These are phyloP conservation scores for Heterodera carotae DNA, from an alignment of 1,140 invertebrate genomes.

Conservation along the genomic window DNA sequence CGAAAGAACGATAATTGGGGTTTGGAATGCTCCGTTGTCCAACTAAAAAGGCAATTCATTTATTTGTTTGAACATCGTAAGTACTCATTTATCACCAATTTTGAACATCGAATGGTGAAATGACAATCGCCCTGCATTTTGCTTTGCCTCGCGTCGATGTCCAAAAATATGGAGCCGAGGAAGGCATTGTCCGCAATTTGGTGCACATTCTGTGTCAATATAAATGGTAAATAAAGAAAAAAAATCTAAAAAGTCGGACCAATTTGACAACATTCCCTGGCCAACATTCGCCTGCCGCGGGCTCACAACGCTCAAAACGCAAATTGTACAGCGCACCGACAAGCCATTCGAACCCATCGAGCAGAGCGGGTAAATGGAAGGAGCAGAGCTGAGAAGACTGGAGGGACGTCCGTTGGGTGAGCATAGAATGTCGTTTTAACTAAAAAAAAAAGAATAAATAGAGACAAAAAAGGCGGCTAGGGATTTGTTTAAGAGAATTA, in stretches of 20 bases:
- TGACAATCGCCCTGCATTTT: constrained; percentile 97
- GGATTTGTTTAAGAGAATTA: no score
- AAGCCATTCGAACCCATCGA: constrained; percentile 44
- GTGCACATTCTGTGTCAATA: constrained; percentile 50
- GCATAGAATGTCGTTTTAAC: constrained; percentile 11
- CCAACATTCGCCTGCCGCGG: constrained; percentile 56
- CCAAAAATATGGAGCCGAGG: constrained; percentile 94
- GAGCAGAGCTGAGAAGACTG: constrained; percentile 22
- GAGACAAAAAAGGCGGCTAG: no score
- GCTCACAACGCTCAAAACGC: constrained; percentile 42
- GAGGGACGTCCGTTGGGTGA: constrained; percentile 27
- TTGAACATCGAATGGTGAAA: constrained; percentile 93
- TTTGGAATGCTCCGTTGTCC: constrained; percentile 69
- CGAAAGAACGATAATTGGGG: constrained; percentile 90
- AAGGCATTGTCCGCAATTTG: constrained; percentile 31
- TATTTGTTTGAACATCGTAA: no score
- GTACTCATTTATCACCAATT: constrained; percentile 74
- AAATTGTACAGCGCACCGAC: constrained; percentile 48
- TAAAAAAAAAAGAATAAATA: background rate
- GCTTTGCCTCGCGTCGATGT: constrained; percentile 83
- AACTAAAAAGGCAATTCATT: constrained; percentile 51
- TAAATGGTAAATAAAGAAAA: constrained; percentile 24
- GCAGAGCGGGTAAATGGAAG: constrained; percentile 37
- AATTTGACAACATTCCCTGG: constrained; percentile 57
- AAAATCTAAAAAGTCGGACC: constrained; percentile 40